Evolutionary conservation across 2,888 invertebrate species (phyloP), one percentile per base, ranked within the genome.

Genomic region (Limnephilus auricula): DNA sequence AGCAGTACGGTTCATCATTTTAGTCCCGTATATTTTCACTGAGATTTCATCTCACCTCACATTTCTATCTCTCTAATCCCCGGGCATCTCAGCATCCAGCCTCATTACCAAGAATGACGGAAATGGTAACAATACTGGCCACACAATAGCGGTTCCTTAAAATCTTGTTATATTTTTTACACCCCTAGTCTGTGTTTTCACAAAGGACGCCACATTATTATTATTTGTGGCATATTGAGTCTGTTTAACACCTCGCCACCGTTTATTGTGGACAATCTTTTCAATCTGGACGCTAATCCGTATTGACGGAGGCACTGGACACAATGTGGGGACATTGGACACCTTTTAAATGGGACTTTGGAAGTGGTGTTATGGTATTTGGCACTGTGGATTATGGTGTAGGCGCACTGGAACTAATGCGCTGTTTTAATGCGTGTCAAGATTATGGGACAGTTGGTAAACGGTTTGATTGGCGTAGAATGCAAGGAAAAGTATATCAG

Each of bases 211-310:
- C 86, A 31, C 79, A 90, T 90, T 90, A 90, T 18, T 86, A 90
- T 90, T 90, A 90, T 90, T 31, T 90, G 85, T 90, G 90, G 90
- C 79, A 79, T 90, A 90, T 90, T 90, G 90, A 90, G 86, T 90
- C 90, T 87, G 30, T 65, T 87, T 87, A 87, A 87, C 87, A 87
- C 87, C 87, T 87, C 13, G 50, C 50, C 40, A 85, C n/a, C 34
- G 30, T 40, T 30, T 40, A 40, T 85, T 85, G 85, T 85, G 45
- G 34, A 40, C 37, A 85, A 82, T 82, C 82, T 85, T 31, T 87
- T 30, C 65, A 87, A 32, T 87, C 65, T 87, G 87, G 34, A 87
- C 30, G 87, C 50, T 87, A 87, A 87, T 87, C 87, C 87, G 50
- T 50, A 31, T n/a, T 50, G 87, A 87, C 87, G 30, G 87, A 86